phyloP scores from a whole-genome alignment of 2,113 vertebrate genomes.

The Falcunculus frontatus region DNA sequence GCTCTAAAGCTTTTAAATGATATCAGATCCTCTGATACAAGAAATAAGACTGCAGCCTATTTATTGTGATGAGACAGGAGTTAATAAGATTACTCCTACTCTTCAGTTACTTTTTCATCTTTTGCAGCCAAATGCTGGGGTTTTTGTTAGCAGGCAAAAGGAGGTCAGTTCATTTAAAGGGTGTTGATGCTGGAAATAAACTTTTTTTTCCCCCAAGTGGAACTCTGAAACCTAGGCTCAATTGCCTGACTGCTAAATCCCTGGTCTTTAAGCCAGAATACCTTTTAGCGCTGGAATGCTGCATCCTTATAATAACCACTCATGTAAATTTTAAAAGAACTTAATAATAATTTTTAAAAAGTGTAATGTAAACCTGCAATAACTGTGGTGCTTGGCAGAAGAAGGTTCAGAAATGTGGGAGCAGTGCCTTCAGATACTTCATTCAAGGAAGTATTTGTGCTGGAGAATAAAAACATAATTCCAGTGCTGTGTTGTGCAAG shows the following conservation, averaged over 20 bases:
- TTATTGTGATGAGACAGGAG: constrained; percentile 65
- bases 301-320: not conserved
- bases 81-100: constrained; percentile 65
- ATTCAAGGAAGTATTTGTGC: not conserved
- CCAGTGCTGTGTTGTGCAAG: not conserved
- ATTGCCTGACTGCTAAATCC: not conserved
- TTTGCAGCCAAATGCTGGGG: constrained; percentile 51
- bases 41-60: constrained; percentile 62
- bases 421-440: not conserved
- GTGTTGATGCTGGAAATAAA: constrained; percentile 52
- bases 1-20: constrained; percentile 59
- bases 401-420: not conserved
- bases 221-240: not conserved
- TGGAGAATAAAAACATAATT: not conserved
- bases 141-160: constrained; percentile 40
- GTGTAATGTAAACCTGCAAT: not conserved
- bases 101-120: constrained; percentile 64
- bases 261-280: not conserved
- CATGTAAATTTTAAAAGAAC: not conserved
- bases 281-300: not conserved
- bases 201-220: constrained; percentile 16
- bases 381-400: not conserved
- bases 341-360: not conserved
- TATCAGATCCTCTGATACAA: constrained; percentile 63
- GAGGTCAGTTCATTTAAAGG: constrained; percentile 48